Base-by-base conservation (phyloP, 1,140 invertebrate species). In the Eulimnadia texana region DNA sequence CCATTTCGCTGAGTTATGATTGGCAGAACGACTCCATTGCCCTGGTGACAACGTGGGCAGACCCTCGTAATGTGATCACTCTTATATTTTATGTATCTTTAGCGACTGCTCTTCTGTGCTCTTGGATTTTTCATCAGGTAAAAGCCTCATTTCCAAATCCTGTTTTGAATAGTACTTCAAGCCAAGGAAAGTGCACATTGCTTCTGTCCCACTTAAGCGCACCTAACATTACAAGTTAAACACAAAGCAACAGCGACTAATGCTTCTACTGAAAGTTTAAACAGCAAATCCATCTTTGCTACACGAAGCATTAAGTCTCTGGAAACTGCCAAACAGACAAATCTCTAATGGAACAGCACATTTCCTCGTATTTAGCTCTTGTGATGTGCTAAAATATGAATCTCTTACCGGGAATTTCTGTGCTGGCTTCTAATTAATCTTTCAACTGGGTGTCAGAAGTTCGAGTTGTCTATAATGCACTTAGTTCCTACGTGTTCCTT, bases 21-120 rank as follows among this genome's bases (percentile, higher is more conserved):
- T 80, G 78, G 78, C 78, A 79, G 64, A 79, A 79, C 76, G 77
- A 78, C n/a, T 78, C 77, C n/a, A 74, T 80, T 24, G 74, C 76
- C 19, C 64, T 79, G 3, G 69, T 80, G 0, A 62, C 66, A 1
- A 72, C 69, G 24, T 60, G 75, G 53, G 47, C 69, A 27, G 78
- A 80, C 66, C 54, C 64, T 22, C 68, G 78, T 13, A 79, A 79
- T 67, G 28, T 75, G 19, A 64, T 68, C 23, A 76, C 74, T 0
- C 3, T 75, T 3, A 28, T 65, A 2, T 75, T 77, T 62, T 66
- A 66, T 50, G 25, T 59, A 22, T 27, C 47, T 10, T 27, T 63
- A 29, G 62, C 56, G 25, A 79, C 13, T 74, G 79, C 47, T 10
- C 64, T 83, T 47, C 70, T 81, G 20, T 19, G 33, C 33, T 54